phyloP scores from a whole-genome alignment of 2,888 invertebrate species.

The Anodontia alba region DNA sequence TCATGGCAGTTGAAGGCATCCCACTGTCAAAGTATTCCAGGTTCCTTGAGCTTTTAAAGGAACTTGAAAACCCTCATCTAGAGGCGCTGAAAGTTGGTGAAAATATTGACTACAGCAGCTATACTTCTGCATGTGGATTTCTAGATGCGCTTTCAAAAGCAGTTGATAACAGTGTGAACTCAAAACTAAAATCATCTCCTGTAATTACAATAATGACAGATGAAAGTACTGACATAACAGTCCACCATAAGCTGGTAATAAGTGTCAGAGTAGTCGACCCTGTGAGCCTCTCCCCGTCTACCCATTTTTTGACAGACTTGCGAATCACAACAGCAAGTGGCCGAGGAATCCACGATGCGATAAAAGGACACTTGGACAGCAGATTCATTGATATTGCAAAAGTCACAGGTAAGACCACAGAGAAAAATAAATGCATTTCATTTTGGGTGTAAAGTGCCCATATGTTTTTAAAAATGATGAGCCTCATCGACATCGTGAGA shows the following conservation, averaged over 20 bases:
- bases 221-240: conserved; percentile 45
- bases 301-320: too few relatives aligned
- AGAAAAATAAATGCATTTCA: too few relatives aligned
- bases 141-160: conserved; percentile 27
- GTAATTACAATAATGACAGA: conserved; percentile 22
- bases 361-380: too few relatives aligned
- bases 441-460: too few relatives aligned
- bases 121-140: conserved; percentile 28
- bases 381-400: too few relatives aligned
- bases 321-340: too few relatives aligned
- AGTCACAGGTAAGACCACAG: too few relatives aligned
- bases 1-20: conserved; percentile 43
- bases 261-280: conserved; percentile 20
- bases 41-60: conserved; percentile 22
- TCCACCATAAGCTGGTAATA: conserved; percentile 43
- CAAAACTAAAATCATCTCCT: conserved; percentile 32
- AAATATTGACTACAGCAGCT: conserved; percentile 33
- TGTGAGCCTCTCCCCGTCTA: too few relatives aligned
- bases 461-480: too few relatives aligned
- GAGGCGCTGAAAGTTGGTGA: conserved; percentile 3
- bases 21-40: conserved; percentile 32
- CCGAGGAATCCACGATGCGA: too few relatives aligned
- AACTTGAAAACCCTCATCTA: conserved; percentile 35
- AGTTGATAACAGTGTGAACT: conserved; percentile 29
- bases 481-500: too few relatives aligned